phyloP scores from a whole-genome alignment of 2,888 invertebrate genomes.

The Tiliacea aurago region DNA sequence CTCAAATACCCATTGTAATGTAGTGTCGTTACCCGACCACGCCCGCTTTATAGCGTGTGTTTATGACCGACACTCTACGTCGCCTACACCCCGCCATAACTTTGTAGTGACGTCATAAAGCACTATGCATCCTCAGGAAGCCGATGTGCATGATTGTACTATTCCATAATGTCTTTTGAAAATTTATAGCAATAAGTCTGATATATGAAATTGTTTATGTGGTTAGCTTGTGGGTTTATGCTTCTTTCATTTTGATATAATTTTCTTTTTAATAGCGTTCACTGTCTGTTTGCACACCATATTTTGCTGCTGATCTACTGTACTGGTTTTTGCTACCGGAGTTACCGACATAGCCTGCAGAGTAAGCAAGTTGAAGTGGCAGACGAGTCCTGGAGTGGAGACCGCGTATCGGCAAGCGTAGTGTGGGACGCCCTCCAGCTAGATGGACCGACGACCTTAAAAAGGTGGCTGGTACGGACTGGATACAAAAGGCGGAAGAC shows the following conservation, averaged over 20 bases:
- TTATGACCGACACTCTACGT: slow-evolving; percentile 71
- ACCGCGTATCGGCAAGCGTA: too few species aligned
- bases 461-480: too few species aligned
- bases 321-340: too few species aligned
- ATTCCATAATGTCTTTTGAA: slow-evolving; percentile 44
- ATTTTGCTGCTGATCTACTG: not conserved
- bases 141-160: slow-evolving; percentile 63
- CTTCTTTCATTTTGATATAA: not conserved
- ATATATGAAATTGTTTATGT: slow-evolving; percentile 35
- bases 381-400: too few species aligned
- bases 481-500: too few species aligned
- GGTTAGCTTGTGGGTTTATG: not conserved
- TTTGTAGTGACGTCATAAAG: slow-evolving; percentile 73
- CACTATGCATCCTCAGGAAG: slow-evolving; percentile 67
- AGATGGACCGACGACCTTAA: too few species aligned
- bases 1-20: slow-evolving; percentile 55
- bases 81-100: slow-evolving; percentile 72
- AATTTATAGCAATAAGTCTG: slow-evolving; percentile 37
- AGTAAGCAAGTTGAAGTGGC: too few species aligned
- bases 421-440: too few species aligned
- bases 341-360: too few species aligned
- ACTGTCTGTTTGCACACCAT: not conserved
- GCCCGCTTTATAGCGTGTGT: slow-evolving; percentile 71
- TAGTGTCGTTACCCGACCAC: slow-evolving; percentile 65
- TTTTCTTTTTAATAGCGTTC: slow-evolving; percentile 5